Base-by-base conservation (phyloP, 92 coral and sea anemone species). In the Umimayanthus kanabou region DNA sequence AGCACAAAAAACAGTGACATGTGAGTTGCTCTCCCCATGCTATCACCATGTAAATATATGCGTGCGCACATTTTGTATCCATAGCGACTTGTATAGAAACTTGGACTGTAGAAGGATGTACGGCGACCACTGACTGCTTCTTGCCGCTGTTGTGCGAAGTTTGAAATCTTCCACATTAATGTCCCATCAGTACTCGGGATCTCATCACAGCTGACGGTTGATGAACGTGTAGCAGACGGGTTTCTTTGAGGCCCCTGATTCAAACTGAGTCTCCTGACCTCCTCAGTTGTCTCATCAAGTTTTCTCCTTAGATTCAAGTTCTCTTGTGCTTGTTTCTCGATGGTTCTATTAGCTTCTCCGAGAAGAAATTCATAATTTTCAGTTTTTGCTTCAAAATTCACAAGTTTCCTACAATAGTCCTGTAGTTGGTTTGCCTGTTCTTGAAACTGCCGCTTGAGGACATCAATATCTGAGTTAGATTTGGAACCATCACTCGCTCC, bases 301-400 rank as follows among this genome's bases (percentile, higher is more conserved):
- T 80, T 61, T 57, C 69, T 55, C 45, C 29, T 53, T 8, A 80
- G 15, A 25, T 33, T 14, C 0, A 22, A 20, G 16, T 53, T 80
- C 29, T 80, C 84, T 80, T 55, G 84, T 28, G 1, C 43, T 80
- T 80, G 84, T 55, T 80, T 71, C 45, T 80, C 84, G 43, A 53
- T 80, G 70, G 84, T 57, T 80, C 72, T 53, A 29, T 30, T 55
- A 8, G 84, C 84, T 80, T 80, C 84, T 30, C 84, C 84, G 29
- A 80, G 39, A 53, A 80, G 73, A 18, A 80, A 80, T 57, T 80
- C 84, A 40, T 80, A 80, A 40, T 55, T 80, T 20, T 80, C 72
- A 5, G 84, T 33, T 57, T 80, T 57, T 30, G 70, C 47, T 39
- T 80, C 84, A 57, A 80, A 4, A 45, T 80, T 80, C 28, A 23